Evolutionary conservation across 2,888 invertebrate genomes (phyloP), one percentile per base, ranked within the genome.

Genomic region (Pristionchus arcanus): DNA sequence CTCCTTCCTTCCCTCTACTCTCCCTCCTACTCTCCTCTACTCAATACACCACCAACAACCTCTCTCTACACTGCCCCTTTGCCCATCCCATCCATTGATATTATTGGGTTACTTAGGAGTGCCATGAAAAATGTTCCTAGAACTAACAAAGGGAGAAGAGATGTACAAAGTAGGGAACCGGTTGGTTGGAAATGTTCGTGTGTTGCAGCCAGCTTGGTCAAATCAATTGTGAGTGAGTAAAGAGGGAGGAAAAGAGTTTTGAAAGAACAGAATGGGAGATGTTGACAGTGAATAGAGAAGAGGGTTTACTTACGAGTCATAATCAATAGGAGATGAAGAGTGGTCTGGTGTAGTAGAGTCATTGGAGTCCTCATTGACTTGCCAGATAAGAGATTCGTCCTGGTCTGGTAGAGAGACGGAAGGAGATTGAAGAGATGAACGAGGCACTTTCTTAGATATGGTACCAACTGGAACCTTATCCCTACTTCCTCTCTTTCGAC

Each of bases 301-400:
- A 83, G 28, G 59, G 16, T 53, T 59, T 86, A 93, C 93, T 90
- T 66, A 93, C 93, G 92, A 89, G 89, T 93, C 92, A 74, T 90
- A 92, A 66, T 93, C 92, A 34, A 92, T 85, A 16, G 87, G 71
- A 16, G 77, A 21, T 4, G 71, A 89, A 7, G 92, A 37, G 37
- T 49, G 86, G 25, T 55, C 21, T 31, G 59, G 37, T 37, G 86
- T 28, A 37, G 37, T 31, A 19, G 86, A 86, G 66, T 91, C 91
- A 55, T 91, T 90, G 66, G 89, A 66, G 16, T 91, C 91, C 74
- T 92, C 92, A 31, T 90, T 90, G 0, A 91, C 90, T 89, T 91
- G 92, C 92, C 93, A 93, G 21, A 92, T 92, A 4, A 92, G 74
- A 25, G 85, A 66, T 74, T 90, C 31, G 53, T 90, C 31, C 31